A percentile compares a stretch with the other conserved stretches of the same genome.
phyloP scores from a whole-genome alignment of 2,113 vertebrate species.

The Gobius niger region DNA sequence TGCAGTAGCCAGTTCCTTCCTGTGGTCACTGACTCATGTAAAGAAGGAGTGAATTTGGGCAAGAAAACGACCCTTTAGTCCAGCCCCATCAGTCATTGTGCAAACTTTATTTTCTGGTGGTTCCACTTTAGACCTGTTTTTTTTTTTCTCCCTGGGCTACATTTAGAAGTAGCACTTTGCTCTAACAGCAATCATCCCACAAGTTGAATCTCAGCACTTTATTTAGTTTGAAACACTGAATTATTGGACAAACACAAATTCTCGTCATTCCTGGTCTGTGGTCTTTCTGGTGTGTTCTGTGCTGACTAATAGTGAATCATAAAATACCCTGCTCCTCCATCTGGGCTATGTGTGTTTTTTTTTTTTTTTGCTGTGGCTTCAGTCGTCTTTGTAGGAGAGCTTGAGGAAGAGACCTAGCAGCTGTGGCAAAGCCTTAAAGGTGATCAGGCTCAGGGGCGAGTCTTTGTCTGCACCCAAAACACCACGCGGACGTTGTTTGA shows the following conservation, averaged over 20 bases:
- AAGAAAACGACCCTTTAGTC: too few species aligned
- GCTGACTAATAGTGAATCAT: conserved; percentile 43
- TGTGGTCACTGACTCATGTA: background rate
- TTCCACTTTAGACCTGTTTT: background rate
- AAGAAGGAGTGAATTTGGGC: background rate
- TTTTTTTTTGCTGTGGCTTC: conserved; percentile 4
- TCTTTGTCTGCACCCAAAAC: background rate
- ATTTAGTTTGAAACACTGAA: background rate
- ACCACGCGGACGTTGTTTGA: background rate
- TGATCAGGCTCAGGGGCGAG: conserved; percentile 15
- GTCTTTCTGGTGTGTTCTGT: conserved; percentile 7
- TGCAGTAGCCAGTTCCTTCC: background rate
- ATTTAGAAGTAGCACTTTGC: too few species aligned
- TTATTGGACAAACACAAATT: background rate
- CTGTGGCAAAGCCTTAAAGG: conserved; percentile 20
- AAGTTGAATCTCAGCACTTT: background rate
- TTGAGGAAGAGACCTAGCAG: conserved; percentile 27
- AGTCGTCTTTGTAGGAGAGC: conserved; percentile 19
- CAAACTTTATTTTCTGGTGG: background rate
- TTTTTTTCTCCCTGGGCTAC: background rate
- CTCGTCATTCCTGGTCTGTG: background rate
- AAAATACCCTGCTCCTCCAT: conserved; percentile 36
- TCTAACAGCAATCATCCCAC: background rate
- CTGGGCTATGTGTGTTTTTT: conserved; percentile 48
- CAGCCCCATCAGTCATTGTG: background rate